A percentile compares a stretch with the other conserved stretches of the same genome.
phyloP scores from a whole-genome alignment of 2,113 vertebrate genomes.

The Anarhynchus alexandrinus region DNA sequence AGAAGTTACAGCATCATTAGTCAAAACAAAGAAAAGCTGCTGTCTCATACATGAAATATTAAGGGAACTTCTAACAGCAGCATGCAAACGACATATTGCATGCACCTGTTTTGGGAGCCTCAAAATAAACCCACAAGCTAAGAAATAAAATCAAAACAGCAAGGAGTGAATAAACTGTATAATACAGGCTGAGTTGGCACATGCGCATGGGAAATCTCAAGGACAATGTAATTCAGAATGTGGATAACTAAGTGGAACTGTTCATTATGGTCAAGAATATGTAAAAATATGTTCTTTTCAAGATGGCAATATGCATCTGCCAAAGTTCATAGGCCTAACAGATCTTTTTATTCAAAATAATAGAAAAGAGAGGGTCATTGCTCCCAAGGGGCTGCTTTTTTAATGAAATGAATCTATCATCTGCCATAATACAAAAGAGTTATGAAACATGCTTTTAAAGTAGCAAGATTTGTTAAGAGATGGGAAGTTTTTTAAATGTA shows the following conservation, averaged over 20 bases:
- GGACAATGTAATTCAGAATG: background rate
- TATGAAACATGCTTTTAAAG: background rate
- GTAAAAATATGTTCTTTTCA: background rate
- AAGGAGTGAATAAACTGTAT: background rate
- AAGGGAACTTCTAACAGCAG: background rate
- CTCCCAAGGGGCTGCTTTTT: background rate
- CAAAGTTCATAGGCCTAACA: background rate
- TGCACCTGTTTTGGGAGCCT: background rate
- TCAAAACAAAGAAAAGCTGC: background rate
- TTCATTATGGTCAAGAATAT: background rate
- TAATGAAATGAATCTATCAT: background rate
- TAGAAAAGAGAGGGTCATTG: background rate
- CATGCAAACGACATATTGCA: background rate
- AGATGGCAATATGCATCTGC: background rate
- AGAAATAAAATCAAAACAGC: background rate
- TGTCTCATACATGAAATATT: background rate
- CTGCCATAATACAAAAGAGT: background rate
- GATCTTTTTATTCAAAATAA: background rate
- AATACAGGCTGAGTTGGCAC: background rate
- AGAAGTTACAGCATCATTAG: background rate
- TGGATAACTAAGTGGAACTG: background rate
- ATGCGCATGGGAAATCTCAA: background rate
- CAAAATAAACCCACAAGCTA: background rate
- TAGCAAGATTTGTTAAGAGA: background rate
- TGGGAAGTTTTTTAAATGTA: background rate